Conservation (phyloP, 2,888 invertebrate species). For the Cartodere bifasciata region DNA sequence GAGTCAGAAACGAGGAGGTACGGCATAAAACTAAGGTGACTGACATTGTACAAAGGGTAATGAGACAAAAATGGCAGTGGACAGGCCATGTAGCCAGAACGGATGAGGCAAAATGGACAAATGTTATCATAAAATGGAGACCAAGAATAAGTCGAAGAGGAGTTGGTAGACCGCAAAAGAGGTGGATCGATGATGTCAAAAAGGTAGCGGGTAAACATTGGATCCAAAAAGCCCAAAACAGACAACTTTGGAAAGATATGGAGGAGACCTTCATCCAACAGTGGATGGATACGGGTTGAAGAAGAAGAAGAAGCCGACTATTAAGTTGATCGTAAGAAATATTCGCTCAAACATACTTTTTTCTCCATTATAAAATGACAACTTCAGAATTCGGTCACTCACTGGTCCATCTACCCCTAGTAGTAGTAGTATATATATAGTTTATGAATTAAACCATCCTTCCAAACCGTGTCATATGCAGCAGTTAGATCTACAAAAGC, state of each 20-base stretch:
- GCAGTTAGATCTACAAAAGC: too few species aligned
- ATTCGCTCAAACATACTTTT: too few species aligned
- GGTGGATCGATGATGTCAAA: constrained; percentile 7
- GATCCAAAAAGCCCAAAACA: constrained; percentile 4
- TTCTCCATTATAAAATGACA: too few species aligned
- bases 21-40: constrained; percentile 1
- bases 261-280: constrained; percentile 6
- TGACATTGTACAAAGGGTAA: background rate
- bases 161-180: constrained; percentile 6
- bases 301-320: constrained; percentile 7
- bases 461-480: too few species aligned
- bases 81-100: constrained; percentile 2
- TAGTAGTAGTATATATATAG: too few species aligned
- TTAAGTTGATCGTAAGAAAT: too few species aligned
- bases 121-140: constrained; percentile 3
- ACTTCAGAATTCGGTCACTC: too few species aligned
- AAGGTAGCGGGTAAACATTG: constrained; percentile 3
- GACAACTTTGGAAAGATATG: constrained; percentile 5
- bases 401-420: too few species aligned
- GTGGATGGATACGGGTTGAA: constrained; percentile 4
- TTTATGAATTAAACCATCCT: too few species aligned
- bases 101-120: constrained; percentile 5
- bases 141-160: constrained; percentile 6
- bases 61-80: constrained; percentile 3
- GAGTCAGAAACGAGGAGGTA: constrained; percentile 4